Evolutionary conservation across 1,140 invertebrate species (phyloP).

Genomic region (Periplaneta americana): DNA sequence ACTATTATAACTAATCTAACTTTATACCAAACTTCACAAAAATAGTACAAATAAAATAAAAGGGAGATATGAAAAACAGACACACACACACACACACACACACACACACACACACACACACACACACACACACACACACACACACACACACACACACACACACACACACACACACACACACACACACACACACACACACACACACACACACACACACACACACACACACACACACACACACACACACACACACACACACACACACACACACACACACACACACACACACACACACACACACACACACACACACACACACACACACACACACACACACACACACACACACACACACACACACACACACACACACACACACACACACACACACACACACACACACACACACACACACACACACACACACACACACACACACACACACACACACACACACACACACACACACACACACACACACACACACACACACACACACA

Average conservation of each 20-base stretch:
- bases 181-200: constrained; percentile 21
- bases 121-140: constrained; percentile 31
- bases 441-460: constrained; percentile 25
- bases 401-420: constrained; percentile 26
- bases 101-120: constrained; percentile 29
- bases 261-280: constrained; percentile 28
- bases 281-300: constrained; percentile 30
- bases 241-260: constrained; percentile 18
- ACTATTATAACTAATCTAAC: too few species aligned
- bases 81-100: constrained; percentile 22
- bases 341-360: constrained; percentile 27
- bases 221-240: constrained; percentile 22
- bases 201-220: constrained; percentile 21
- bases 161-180: constrained; percentile 21
- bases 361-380: constrained; percentile 27
- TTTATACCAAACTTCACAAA: too few species aligned
- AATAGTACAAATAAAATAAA: too few species aligned
- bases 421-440: constrained; percentile 25
- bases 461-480: constrained; percentile 26
- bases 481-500: constrained; percentile 25
- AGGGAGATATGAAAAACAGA: too few species aligned
- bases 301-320: constrained; percentile 27
- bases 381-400: constrained; percentile 27
- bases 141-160: constrained; percentile 21
- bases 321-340: constrained; percentile 28